These are phyloP conservation scores for Vulpes lagopus DNA, from an alignment of 2,113 vertebrate species.

Conservation along the genomic window DNA sequence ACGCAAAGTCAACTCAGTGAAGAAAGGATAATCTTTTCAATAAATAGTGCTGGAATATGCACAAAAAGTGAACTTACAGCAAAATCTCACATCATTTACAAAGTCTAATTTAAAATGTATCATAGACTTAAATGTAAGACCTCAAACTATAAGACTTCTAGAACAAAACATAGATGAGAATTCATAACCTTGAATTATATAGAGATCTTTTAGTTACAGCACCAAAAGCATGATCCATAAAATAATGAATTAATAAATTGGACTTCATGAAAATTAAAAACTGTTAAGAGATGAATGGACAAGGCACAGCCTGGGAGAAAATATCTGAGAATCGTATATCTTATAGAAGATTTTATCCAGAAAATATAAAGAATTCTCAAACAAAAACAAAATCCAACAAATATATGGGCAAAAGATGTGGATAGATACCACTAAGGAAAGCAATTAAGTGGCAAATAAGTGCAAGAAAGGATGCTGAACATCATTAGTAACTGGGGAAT, in stretches of 20 bases:
- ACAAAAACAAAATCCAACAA: not conserved
- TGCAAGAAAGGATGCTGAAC: not conserved
- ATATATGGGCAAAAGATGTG: not conserved
- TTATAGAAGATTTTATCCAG: not conserved
- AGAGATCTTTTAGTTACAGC: not conserved
- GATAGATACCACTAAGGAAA: not conserved
- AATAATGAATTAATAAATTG: not conserved
- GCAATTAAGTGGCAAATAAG: not conserved
- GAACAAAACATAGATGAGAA: not conserved
- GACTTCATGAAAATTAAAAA: not conserved
- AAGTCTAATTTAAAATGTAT: slow-evolving; percentile 7
- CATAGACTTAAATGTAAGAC: not conserved
- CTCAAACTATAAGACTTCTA: not conserved
- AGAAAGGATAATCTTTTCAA: not conserved
- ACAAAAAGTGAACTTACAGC: not conserved
- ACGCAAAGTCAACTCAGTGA: not conserved
- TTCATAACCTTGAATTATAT: not conserved
- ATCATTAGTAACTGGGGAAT: not conserved
- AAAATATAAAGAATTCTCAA: not conserved
- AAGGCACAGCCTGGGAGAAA: not conserved
- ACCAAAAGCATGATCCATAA: not conserved
- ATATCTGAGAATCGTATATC: not conserved
- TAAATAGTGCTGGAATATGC: not conserved
- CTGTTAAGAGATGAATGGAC: not conserved
- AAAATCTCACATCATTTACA: not conserved